Percentiles rank a stretch among this genome's conserved stretches.
Evolutionary conservation across 1,140 invertebrate genomes (phyloP).

Genomic region (Drosophila sp.): DNA sequence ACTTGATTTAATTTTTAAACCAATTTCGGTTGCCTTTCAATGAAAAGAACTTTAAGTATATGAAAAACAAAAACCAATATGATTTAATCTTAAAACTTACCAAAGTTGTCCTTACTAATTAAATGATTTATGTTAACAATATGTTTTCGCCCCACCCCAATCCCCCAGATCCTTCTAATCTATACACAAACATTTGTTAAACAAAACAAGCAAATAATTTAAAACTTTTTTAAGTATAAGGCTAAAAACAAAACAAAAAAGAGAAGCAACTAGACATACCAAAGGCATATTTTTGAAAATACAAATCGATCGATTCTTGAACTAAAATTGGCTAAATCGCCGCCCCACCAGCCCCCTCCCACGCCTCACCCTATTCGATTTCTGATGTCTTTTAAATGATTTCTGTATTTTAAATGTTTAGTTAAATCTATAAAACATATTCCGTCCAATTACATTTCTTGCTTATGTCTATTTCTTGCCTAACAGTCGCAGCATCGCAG

Average conservation of each 20-base stretch:
- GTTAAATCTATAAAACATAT: constrained; percentile 77
- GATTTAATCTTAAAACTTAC: constrained; percentile 62
- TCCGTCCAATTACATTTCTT: constrained; percentile 81
- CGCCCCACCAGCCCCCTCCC: neutral
- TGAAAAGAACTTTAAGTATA: constrained; percentile 58
- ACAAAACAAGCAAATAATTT: constrained; percentile 55
- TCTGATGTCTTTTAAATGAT: constrained; percentile 29
- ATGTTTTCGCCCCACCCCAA: constrained; percentile 9
- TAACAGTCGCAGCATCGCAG: neutral
- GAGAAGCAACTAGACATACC: constrained; percentile 77
- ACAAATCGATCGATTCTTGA: constrained; percentile 23
- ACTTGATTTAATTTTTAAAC: constrained; percentile 30
- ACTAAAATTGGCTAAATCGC: neutral
- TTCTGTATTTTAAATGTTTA: constrained; percentile 48
- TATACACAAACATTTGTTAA: constrained; percentile 45
- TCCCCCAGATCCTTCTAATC: constrained; percentile 51
- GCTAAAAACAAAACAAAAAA: constrained; percentile 4
- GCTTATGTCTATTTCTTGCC: constrained; percentile 61
- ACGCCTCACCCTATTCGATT: neutral
- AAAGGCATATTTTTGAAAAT: constrained; percentile 76
- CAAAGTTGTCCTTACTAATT: constrained; percentile 83
- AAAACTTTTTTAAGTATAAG: constrained; percentile 63
- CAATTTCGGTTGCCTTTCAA: constrained; percentile 41
- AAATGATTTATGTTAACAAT: constrained; percentile 62
- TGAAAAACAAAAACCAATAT: constrained; percentile 43